Percentiles rank a stretch among this genome's conserved stretches.
phyloP scores from a whole-genome alignment of 2,888 invertebrate genomes.

The Galeopsomyia nigrocyanea region DNA sequence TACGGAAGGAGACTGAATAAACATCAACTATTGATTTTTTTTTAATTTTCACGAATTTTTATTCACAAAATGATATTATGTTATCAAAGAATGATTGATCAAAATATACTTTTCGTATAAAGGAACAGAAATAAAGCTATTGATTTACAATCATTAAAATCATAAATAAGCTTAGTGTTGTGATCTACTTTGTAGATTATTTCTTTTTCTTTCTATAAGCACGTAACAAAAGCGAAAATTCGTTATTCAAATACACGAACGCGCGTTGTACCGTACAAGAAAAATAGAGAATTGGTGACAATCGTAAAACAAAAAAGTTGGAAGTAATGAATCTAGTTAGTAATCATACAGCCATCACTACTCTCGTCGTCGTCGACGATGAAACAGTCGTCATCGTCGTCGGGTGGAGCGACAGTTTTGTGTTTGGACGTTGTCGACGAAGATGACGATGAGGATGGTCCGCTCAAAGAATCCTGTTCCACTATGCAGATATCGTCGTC shows the following conservation, averaged over 20 bases:
- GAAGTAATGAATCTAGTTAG: not conserved
- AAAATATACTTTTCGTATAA: constrained; percentile 23
- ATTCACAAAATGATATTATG: constrained; percentile 30
- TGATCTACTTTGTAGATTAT: not conserved
- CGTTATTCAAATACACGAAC: constrained; percentile 7
- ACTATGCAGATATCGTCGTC: constrained; percentile 56
- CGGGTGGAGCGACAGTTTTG: constrained; percentile 36
- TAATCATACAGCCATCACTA: constrained; percentile 26
- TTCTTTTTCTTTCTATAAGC: not conserved
- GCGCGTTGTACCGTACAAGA: constrained; percentile 14
- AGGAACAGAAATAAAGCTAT: constrained; percentile 6
- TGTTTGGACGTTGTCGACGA: constrained; percentile 32
- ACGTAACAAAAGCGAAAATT: constrained; percentile 14
- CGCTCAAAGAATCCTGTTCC: constrained; percentile 47
- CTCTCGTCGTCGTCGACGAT: constrained; percentile 58
- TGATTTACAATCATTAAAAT: not conserved
- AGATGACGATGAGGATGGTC: not conserved
- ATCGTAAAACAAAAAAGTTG: not conserved
- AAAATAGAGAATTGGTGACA: not conserved
- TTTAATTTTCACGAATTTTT: constrained; percentile 29
- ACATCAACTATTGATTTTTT: not conserved
- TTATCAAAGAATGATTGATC: constrained; percentile 9
- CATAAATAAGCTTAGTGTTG: no score
- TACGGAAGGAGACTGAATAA: constrained; percentile 47
- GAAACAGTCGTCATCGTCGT: constrained; percentile 60